Conservation (phyloP, 2,113 vertebrate species). For the Rattus rattus region DNA sequence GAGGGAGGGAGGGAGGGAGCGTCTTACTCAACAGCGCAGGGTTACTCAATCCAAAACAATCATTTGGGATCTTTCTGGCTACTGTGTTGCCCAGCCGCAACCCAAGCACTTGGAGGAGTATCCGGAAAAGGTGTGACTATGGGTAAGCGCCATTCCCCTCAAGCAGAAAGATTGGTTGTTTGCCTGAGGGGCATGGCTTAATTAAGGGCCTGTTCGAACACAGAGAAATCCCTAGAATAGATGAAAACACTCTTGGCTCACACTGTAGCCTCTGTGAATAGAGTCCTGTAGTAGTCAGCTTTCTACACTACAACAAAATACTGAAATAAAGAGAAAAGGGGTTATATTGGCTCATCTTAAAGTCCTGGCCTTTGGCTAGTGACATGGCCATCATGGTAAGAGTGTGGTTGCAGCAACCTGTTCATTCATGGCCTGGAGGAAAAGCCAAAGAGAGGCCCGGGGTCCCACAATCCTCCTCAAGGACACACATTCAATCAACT, state of each 20-base stretch:
- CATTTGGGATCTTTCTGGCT: not conserved
- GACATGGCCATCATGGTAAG: not conserved
- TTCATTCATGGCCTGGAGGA: not conserved
- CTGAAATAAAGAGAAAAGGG: not conserved
- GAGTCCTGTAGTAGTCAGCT: not conserved
- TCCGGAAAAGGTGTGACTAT: not conserved
- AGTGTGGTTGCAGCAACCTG: not conserved
- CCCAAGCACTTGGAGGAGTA: too few species aligned
- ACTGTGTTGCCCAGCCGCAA: too few species aligned
- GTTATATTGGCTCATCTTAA: not conserved
- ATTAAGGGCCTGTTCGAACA: not conserved
- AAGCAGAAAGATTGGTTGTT: not conserved
- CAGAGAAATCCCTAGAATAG: not conserved
- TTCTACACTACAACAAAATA: not conserved
- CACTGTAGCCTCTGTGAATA: not conserved
- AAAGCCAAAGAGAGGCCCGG: not conserved
- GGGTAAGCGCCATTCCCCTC: not conserved
- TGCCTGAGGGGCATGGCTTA: not conserved
- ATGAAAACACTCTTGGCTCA: not conserved
- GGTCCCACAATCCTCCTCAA: not conserved
- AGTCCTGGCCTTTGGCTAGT: not conserved
- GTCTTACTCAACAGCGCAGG: not conserved
- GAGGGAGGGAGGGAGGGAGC: not conserved
- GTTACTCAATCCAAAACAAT: slow-evolving; percentile 8
- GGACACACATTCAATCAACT: not conserved